Conservation (phyloP, 2,888 invertebrate species). For the Sarcophaga carnaria region DNA sequence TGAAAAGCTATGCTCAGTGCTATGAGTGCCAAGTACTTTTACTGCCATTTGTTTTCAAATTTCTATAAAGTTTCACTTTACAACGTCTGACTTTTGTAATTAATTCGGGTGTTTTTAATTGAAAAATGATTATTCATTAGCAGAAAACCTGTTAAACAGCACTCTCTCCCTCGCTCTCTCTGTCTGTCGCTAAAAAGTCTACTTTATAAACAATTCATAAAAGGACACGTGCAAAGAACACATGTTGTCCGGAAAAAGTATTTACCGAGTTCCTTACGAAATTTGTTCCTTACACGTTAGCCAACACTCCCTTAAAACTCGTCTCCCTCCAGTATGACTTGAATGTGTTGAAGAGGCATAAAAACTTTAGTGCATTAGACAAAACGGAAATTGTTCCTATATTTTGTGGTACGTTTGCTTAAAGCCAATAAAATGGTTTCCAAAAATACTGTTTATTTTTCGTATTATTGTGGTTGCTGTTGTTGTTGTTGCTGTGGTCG, state of each 20-base stretch:
- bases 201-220: constrained; percentile 8
- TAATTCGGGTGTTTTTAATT: constrained; percentile 61
- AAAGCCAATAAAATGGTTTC: too few relatives aligned
- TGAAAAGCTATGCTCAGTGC: not conserved
- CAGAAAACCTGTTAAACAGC: constrained; percentile 39
- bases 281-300: not conserved
- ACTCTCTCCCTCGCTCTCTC: constrained; percentile 22
- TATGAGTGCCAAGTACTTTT: constrained; percentile 59
- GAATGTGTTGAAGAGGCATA: constrained; percentile 7
- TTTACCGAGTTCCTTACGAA: constrained; percentile 5
- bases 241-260: constrained; percentile 12
- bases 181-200: not conserved
- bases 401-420: too few relatives aligned
- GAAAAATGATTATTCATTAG: constrained; percentile 54
- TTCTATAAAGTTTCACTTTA: constrained; percentile 65
- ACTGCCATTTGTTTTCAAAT: constrained; percentile 49
- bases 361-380: constrained; percentile 19
- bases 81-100: constrained; percentile 50
- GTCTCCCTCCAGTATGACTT: not conserved
- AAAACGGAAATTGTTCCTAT: constrained; percentile 45
- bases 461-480: constrained; percentile 22
- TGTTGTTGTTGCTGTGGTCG: not conserved
- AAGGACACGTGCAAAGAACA: not conserved
- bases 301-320: constrained; percentile 44
- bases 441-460: not conserved